These are phyloP conservation scores for Leucophenga maculata DNA, from an alignment of 2,888 invertebrate genomes.

Conservation along the genomic window DNA sequence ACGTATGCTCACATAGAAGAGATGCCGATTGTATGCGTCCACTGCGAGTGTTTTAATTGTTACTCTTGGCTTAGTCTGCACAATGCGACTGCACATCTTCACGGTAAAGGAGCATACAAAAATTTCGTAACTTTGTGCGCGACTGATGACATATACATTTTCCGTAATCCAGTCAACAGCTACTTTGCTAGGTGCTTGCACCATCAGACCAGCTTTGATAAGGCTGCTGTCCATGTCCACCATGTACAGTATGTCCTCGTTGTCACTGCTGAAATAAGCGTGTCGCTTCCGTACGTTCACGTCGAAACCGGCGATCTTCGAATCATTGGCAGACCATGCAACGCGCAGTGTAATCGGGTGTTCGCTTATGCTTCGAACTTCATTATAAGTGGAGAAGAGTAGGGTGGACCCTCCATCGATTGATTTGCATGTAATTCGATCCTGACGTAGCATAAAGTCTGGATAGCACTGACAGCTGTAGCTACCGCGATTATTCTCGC, in stretches of 20 bases:
- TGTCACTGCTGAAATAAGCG: slow-evolving; percentile 74
- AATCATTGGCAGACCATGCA: slow-evolving; percentile 72
- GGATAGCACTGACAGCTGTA: slow-evolving; percentile 69
- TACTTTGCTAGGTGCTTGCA: slow-evolving; percentile 74
- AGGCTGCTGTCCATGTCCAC: slow-evolving; percentile 63
- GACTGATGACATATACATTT: slow-evolving; percentile 80
- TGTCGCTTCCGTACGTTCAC: slow-evolving; percentile 71
- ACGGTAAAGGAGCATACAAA: slow-evolving; percentile 75
- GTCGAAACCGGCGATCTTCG: slow-evolving; percentile 75
- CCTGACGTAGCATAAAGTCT: slow-evolving; percentile 73
- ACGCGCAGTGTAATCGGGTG: slow-evolving; percentile 64
- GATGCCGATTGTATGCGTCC: slow-evolving; percentile 76
- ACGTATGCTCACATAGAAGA: slow-evolving; percentile 76
- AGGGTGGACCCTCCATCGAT: slow-evolving; percentile 74
- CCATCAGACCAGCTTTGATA: slow-evolving; percentile 67
- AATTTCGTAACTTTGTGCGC: slow-evolving; percentile 68
- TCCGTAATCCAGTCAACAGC: slow-evolving; percentile 79
- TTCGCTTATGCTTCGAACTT: slow-evolving; percentile 74
- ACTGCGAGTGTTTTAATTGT: slow-evolving; percentile 77
- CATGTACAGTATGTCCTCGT: slow-evolving; percentile 71
- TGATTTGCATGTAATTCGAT: slow-evolving; percentile 81
- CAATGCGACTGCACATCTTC: slow-evolving; percentile 75
- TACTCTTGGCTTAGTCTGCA: slow-evolving; percentile 73
- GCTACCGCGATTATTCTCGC: slow-evolving; percentile 68
- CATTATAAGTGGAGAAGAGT: slow-evolving; percentile 75